Evolutionary conservation across 1,140 invertebrate genomes (phyloP).

Genomic region (Calycopis cecrops): DNA sequence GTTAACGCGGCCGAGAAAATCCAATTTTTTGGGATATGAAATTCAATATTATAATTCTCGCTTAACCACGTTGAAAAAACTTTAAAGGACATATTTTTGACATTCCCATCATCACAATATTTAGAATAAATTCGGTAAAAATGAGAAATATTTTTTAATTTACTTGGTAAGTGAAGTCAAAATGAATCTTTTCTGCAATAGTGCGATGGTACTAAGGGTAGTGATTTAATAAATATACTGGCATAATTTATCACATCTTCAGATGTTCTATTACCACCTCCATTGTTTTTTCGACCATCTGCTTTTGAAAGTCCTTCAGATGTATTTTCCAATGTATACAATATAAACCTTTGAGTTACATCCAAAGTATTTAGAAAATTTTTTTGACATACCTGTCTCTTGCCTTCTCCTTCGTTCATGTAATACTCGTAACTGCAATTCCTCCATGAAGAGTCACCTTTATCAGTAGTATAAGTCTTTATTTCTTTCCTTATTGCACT

Average conservation of each 20-base stretch:
- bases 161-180: slow-evolving; percentile 24
- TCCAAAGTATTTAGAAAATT: slow-evolving; percentile 26
- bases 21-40: slow-evolving; percentile 38
- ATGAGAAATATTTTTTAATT: slow-evolving; percentile 28
- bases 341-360: slow-evolving; percentile 25
- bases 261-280: slow-evolving; percentile 29
- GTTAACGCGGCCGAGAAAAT: too few relatives aligned
- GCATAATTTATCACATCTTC: slow-evolving; percentile 11
- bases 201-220: slow-evolving; percentile 33
- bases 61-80: too few relatives aligned
- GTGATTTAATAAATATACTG: slow-evolving; percentile 27
- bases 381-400: slow-evolving; percentile 23
- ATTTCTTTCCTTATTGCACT: slow-evolving; percentile 10
- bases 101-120: slow-evolving; percentile 20
- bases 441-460: slow-evolving; percentile 2
- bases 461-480: slow-evolving; percentile 11
- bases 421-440: slow-evolving; percentile 16
- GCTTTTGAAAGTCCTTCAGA: slow-evolving; percentile 15
- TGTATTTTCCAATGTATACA: slow-evolving; percentile 15
- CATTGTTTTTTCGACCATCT: slow-evolving; percentile 26
- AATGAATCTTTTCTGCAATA: slow-evolving; percentile 26
- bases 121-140: slow-evolving; percentile 27
- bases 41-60: slow-evolving; percentile 37
- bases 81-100: slow-evolving; percentile 30
- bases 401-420: slow-evolving; percentile 27